phyloP scores from a whole-genome alignment of 2,113 vertebrate genomes.

The Gambusia holbrooki region DNA sequence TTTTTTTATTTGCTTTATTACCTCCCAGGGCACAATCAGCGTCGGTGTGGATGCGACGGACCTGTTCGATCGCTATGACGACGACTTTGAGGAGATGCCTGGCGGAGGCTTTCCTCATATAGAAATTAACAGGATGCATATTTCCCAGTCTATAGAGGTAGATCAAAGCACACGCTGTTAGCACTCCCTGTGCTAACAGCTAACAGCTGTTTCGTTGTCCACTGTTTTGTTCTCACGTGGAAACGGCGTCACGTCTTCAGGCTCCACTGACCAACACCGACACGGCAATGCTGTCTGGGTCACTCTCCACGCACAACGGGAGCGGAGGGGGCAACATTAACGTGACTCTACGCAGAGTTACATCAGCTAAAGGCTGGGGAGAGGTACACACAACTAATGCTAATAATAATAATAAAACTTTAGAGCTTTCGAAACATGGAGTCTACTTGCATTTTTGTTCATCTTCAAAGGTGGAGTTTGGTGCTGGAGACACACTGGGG shows the following conservation, averaged over 20 bases:
- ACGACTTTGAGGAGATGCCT: conserved; percentile 93
- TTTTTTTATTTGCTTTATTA: conserved; percentile 8
- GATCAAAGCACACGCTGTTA: conserved; percentile 60
- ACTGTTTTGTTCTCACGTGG: conserved; percentile 22
- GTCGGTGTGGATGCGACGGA: conserved; percentile 96
- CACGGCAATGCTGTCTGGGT: conserved; percentile 94
- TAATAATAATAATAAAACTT: neutral
- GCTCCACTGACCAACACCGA: conserved; percentile 92
- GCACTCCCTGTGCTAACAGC: conserved; percentile 69
- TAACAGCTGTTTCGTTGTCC: conserved; percentile 51
- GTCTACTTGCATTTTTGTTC: conserved; percentile 4
- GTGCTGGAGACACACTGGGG: conserved; percentile 92
- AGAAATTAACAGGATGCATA: conserved; percentile 98
- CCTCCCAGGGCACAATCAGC: conserved; percentile 91
- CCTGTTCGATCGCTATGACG: conserved; percentile 95
- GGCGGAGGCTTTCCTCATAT: conserved; percentile 92
- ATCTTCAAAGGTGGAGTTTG: conserved; percentile 88
- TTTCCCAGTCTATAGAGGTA: conserved; percentile 98
- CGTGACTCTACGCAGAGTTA: conserved; percentile 88
- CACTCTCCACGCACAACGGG: conserved; percentile 94
- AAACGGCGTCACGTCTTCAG: conserved; percentile 72
- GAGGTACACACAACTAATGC: conserved; percentile 80
- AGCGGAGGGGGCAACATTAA: conserved; percentile 93
- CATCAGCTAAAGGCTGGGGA: conserved; percentile 95
- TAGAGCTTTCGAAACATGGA: neutral